phyloP scores from a whole-genome alignment of 2,888 invertebrate genomes.

The Drosophila emarginata region DNA sequence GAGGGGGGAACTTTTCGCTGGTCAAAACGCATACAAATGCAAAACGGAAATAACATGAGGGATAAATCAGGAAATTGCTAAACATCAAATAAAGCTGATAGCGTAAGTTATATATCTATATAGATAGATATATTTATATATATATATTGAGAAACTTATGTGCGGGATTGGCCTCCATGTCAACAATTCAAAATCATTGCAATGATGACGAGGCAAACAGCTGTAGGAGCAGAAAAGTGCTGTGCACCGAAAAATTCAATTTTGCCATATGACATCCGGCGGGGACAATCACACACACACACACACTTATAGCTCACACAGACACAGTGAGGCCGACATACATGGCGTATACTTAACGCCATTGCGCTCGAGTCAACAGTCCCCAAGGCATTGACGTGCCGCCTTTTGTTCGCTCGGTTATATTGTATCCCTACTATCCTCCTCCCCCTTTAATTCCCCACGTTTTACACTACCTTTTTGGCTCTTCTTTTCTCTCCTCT shows the following conservation, averaged over 20 bases:
- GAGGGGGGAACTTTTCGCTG: slow-evolving; percentile 26
- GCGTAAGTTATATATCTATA: slow-evolving; percentile 36
- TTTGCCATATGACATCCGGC: slow-evolving; percentile 76
- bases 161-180: slow-evolving; percentile 45
- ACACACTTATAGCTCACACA: slow-evolving; percentile 2
- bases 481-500: slow-evolving; percentile 1
- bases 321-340: slow-evolving; percentile 6
- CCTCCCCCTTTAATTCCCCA: background rate
- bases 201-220: slow-evolving; percentile 73
- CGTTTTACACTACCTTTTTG: background rate
- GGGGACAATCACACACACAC: slow-evolving; percentile 27
- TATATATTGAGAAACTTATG: slow-evolving; percentile 19
- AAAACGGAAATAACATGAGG: slow-evolving; percentile 79
- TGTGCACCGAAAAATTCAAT: slow-evolving; percentile 72
- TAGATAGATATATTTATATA: slow-evolving; percentile 9
- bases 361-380: slow-evolving; percentile 61
- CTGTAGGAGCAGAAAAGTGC: slow-evolving; percentile 57
- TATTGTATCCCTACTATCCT: slow-evolving; percentile 20
- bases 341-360: slow-evolving; percentile 72
- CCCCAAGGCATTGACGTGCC: slow-evolving; percentile 58
- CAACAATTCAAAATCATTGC: slow-evolving; percentile 75
- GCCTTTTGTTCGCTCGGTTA: slow-evolving; percentile 50
- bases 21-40: slow-evolving; percentile 71
- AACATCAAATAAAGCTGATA: slow-evolving; percentile 78
- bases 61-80: slow-evolving; percentile 80